Evolutionary conservation across 1,140 invertebrate genomes (phyloP).

Genomic region (Paraescarpia echinospica): DNA sequence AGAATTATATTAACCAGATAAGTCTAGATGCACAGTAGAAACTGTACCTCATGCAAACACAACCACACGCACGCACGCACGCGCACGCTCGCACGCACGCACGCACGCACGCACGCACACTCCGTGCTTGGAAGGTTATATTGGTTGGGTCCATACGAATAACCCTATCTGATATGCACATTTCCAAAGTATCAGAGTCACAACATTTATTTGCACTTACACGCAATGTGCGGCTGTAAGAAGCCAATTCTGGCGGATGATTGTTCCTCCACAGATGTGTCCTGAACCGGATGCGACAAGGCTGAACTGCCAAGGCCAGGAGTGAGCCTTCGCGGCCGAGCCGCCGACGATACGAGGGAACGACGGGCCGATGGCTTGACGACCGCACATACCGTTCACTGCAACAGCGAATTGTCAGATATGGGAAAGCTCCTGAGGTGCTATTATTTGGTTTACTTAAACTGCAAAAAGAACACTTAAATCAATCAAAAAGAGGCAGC

Average conservation of each 20-base stretch:
- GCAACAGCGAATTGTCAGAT: background rate
- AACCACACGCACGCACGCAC: too few species aligned
- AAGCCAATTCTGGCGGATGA: constrained; percentile 88
- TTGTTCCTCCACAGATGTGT: constrained; percentile 80
- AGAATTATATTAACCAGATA: too few species aligned
- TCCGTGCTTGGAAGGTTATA: too few species aligned
- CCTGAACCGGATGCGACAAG: background rate
- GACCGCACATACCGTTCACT: background rate
- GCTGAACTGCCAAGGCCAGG: constrained; percentile 49
- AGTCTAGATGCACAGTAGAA: too few species aligned
- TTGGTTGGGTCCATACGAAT: too few species aligned
- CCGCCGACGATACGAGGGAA: constrained; percentile 32
- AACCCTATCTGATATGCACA: too few species aligned
- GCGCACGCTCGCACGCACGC: too few species aligned
- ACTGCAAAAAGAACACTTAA: background rate
- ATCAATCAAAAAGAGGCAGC: too few species aligned
- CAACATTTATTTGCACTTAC: background rate
- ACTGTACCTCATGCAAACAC: too few species aligned
- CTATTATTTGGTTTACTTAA: background rate
- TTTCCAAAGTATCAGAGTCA: too few species aligned
- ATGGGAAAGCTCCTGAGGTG: background rate
- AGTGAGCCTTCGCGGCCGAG: constrained; percentile 26
- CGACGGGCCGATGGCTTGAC: background rate
- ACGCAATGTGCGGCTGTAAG: constrained; percentile 62
- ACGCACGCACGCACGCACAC: too few species aligned